phyloP scores from a whole-genome alignment of 2,113 vertebrate species.

The Poecile atricapillus region DNA sequence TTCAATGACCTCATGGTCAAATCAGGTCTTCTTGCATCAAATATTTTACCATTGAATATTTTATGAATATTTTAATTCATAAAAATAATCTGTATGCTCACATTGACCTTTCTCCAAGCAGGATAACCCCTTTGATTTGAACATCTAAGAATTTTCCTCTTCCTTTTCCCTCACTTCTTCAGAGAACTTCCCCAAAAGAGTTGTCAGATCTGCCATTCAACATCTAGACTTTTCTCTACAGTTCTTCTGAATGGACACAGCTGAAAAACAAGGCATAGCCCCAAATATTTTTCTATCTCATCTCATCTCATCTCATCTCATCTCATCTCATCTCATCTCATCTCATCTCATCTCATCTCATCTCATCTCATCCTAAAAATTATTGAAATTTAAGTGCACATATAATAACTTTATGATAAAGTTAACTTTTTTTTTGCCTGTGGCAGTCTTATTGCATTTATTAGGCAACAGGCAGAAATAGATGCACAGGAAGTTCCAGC shows the following conservation, averaged over 20 bases:
- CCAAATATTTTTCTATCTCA: neutral
- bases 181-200: neutral
- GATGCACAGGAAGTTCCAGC: neutral
- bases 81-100: neutral
- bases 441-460: neutral
- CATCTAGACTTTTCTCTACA: neutral
- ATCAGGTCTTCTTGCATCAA: neutral
- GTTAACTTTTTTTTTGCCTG: neutral
- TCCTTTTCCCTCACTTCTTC: neutral
- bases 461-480: neutral
- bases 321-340: neutral
- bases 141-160: neutral
- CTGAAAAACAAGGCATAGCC: neutral
- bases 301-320: neutral
- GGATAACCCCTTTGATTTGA: constrained; percentile 2
- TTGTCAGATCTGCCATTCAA: neutral
- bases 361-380: neutral
- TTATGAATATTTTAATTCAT: neutral
- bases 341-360: neutral
- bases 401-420: neutral
- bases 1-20: neutral
- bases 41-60: neutral
- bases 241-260: neutral
- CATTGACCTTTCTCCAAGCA: neutral
- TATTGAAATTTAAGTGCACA: neutral